Base-by-base conservation (phyloP, 92 coral and sea anemone species). In the Plumapathes pennacea region DNA sequence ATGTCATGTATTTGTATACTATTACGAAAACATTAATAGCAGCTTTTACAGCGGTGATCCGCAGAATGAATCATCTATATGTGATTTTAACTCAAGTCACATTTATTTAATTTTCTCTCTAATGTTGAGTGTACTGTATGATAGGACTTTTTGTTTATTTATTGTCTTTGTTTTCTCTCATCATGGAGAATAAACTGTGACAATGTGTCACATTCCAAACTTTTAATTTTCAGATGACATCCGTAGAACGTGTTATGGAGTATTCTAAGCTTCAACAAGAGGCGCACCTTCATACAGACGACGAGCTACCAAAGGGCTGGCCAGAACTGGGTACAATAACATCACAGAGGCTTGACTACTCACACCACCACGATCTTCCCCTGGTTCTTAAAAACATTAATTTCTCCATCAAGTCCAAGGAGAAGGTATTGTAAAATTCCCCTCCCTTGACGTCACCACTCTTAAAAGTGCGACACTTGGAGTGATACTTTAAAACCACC, bases 191-290 rank as follows among this genome's bases (percentile, higher is more conserved):
- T 34, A 13, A 34, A 8, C n/a, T 34, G 40, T n/a, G 13, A 34
- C 40, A 8, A 8, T 8, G 13, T 34, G 8, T 34, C 40, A 38
- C 23, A 4, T 10, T 7, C 4, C 25, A 20, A 5, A 11, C 4
- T 18, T 41, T 25, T 47, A 11, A 33, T 20, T 41, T 70, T 0
- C 46, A 90, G 97, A 91, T 91, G 97, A 89, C 95, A 23, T 91
- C 97, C 18, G 97, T 91, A 2, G 97, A 91, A 54, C 96, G 97
- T 32, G 95, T 91, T 25, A 10, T 88, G 20, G 97, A 91, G 34
- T 91, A 91, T 69, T 67, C 89, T 18, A 74, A 67, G 10, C 51
- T 91, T 30, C 89, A 91, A 38, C 89, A 83, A 10, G 97, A 91
- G 54, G 59, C 77, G 9, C 80, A 78, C 31, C 62, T 82, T 68